Base-by-base conservation (phyloP, 2,797 vertebrate species). In the Nasua narica region DNA sequence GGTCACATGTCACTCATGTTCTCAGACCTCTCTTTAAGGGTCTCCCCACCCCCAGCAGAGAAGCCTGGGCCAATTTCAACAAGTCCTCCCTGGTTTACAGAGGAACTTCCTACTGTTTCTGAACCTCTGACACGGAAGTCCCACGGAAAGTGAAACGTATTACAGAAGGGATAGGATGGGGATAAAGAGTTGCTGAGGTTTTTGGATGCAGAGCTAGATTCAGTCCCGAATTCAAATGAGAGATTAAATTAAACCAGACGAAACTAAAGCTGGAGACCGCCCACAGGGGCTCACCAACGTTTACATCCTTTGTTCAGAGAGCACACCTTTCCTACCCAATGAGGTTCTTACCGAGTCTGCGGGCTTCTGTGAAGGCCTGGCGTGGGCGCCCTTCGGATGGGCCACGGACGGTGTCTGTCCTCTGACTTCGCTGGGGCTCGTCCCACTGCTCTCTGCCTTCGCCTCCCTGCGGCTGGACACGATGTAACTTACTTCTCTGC, bases 401-500 rank as follows among this genome's bases (percentile, higher is more conserved):
- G 93, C 67, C 7, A 90, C 79, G 48, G 95, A 16, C 0, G 82
- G 90, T 48, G 84, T 70, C 0, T 0, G 76, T 77, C 58, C 8
- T 76, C 67, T 96, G 52, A 88, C 79, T 88, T 97, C n/a, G 0
- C 95, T 56, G 95, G 79, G 87, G 98, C 88, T 96, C n/a, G 25
- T 43, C 18, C 27, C 16, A 16, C 29, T 2, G 29, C 97, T 97
- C 97, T 90, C 96, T 72, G 79, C 67, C 76, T 97, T 98, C 8
- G 94, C 98, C 79, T 99, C 99, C 95, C 97, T 98, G 97, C 92
- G 99, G 96, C 98, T 99, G 81, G 99, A 99, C 95, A 99, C 99
- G 76, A 99, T 98, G 0, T 98, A 99, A 95, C 96, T 99, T 87
- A 99, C 98, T 97, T 99, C 99, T 98, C 99, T 99, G 97, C 99